A percentile compares a stretch with the other conserved stretches of the same genome.
Evolutionary conservation across 2,888 invertebrate species (phyloP).

Genomic region (Sphaerophoria rueppellii): DNA sequence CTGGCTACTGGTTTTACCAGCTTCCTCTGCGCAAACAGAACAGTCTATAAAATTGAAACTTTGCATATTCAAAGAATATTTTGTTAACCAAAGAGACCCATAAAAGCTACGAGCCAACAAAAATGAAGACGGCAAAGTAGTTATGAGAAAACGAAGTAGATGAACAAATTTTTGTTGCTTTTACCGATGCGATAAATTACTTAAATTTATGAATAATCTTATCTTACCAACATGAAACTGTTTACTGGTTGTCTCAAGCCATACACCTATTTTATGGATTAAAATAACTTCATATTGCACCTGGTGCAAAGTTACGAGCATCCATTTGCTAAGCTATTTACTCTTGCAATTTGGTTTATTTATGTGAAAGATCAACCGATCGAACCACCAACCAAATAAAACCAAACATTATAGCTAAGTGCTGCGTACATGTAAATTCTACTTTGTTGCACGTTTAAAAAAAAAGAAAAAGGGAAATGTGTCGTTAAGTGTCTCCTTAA

Average conservation of each 20-base stretch:
- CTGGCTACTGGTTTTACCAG: no score
- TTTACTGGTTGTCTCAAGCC: not conserved
- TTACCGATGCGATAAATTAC: constrained; percentile 12
- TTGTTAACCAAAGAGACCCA: not conserved
- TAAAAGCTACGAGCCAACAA: not conserved
- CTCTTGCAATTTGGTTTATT: not conserved
- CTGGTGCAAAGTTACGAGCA: not conserved
- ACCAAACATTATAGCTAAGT: constrained; percentile 7
- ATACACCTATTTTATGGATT: constrained; percentile 21
- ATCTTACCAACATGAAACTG: not conserved
- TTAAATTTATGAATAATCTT: constrained; percentile 22
- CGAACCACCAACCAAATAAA: constrained; percentile 16
- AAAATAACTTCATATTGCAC: constrained; percentile 19
- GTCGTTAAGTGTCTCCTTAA: constrained; percentile 12
- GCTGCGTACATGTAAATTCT: not conserved
- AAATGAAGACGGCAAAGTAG: constrained; percentile 26
- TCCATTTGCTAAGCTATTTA: not conserved
- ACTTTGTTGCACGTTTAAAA: constrained; percentile 6
- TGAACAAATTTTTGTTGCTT: not conserved
- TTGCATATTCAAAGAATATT: no score
- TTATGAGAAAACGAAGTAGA: not conserved
- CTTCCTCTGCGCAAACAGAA: not conserved
- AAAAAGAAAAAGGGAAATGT: constrained; percentile 1
- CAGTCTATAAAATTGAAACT: no score
- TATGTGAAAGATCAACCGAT: constrained; percentile 2